Evolutionary conservation across 2,113 vertebrate genomes (phyloP), one percentile per base, ranked within the genome.

Genomic region (Trogon melanurus): DNA sequence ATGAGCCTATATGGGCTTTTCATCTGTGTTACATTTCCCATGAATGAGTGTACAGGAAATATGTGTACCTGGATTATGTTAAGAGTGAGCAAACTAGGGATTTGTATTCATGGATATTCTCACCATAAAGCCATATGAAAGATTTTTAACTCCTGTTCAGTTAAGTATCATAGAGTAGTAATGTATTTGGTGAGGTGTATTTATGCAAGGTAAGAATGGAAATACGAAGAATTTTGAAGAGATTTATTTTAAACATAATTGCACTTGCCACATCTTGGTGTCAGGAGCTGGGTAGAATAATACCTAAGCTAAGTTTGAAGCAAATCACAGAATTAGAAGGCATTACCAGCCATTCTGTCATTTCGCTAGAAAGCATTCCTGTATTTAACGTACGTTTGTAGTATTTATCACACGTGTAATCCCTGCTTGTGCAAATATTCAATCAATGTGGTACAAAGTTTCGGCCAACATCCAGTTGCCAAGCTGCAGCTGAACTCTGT

Each of bases 371-470:
- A 64, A 69, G n/a, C 44, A 38, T 93, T 96, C 26, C 6, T 44
- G 32, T 95, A 81, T 95, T 96, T 97, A 96, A 92, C 56, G 87
- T 94, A 47, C 29, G 89, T 97, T 92, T 93, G 57, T 83, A 36
- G 53, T 89, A 27, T 25, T 41, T 93, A 50, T 47, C 92, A 61
- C 75, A 96, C 76, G 76, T 6, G 36, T 78, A 95, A 96, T 92
- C 90, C 89, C 48, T 26, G 51, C 12, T 92, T 72, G 19, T 73
- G 38, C 66, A 97, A 97, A 97, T 34, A 92, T 54, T 95, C 94
- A 85, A 74, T 79, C 58, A 96, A 92, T 85, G 38, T 36, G 69
- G 41, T 53, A 80, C 45, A 75, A 91, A 74, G 47, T 88, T 95
- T 93, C 88, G 70, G 82, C 41, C 91, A 93, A 75, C 34, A 21